Evolutionary conservation across 1,140 invertebrate genomes (phyloP).

Genomic region (Stratiolaelaps scimitus): DNA sequence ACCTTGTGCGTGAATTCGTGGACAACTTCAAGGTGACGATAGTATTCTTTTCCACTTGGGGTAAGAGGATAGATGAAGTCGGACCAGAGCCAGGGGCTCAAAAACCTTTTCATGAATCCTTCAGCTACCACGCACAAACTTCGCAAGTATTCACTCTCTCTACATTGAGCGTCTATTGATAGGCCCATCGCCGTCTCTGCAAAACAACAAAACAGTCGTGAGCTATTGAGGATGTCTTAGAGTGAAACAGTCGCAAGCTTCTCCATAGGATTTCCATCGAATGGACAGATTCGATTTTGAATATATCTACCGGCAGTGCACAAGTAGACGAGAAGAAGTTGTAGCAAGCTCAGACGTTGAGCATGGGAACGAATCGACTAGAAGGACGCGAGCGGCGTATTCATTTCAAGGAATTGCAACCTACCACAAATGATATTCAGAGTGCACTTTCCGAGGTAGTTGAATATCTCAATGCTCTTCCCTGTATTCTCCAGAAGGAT

Average conservation of each 20-base stretch:
- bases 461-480: constrained; percentile 55
- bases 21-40: constrained; percentile 25
- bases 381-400: no score
- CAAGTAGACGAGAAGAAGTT: no score
- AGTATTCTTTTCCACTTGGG: constrained; percentile 31
- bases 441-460: constrained; percentile 61
- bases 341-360: no score
- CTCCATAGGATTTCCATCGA: no score
- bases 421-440: constrained; percentile 65
- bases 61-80: constrained; percentile 32
- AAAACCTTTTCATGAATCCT: not conserved
- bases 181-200: constrained; percentile 68
- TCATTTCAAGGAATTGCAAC: no score
- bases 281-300: no score
- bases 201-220: no score
- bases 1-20: constrained; percentile 21
- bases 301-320: no score
- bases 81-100: constrained; percentile 31
- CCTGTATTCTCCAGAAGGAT: constrained; percentile 44
- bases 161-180: constrained; percentile 54
- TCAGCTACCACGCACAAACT: constrained; percentile 39
- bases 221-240: no score
- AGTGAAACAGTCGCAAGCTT: no score
- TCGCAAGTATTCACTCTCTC: constrained; percentile 57
- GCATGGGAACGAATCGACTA: no score